A percentile compares a stretch with the other conserved stretches of the same genome.
Evolutionary conservation across 2,113 vertebrate species (phyloP).

Genomic region (Ovis canadensis): DNA sequence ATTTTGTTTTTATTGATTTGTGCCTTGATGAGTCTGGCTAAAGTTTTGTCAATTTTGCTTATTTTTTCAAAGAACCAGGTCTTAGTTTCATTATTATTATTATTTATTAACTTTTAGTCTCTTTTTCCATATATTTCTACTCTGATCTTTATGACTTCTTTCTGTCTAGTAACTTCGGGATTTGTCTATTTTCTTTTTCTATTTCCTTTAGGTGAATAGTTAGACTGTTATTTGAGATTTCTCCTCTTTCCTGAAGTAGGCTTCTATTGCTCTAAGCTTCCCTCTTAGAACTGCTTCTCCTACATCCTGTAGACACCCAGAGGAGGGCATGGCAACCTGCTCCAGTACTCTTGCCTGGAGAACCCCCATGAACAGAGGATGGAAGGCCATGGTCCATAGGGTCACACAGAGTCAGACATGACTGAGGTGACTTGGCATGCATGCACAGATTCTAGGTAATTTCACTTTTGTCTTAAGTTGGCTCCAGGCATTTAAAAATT

Average conservation of each 20-base stretch:
- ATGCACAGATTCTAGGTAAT: not conserved
- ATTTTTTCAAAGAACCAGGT: not conserved
- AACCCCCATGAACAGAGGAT: not conserved
- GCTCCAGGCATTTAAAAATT: not conserved
- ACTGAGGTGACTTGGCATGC: too few relatives aligned
- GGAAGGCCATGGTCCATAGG: not conserved
- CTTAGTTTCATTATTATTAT: not conserved
- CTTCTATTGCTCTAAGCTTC: not conserved
- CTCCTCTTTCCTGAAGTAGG: not conserved
- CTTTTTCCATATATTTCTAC: not conserved
- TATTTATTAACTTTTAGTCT: not conserved
- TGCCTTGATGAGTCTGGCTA: not conserved
- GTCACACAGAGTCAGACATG: not conserved
- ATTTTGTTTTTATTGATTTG: too few relatives aligned
- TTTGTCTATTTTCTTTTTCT: not conserved
- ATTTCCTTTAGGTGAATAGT: not conserved
- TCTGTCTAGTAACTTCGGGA: not conserved
- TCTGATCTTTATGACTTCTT: too few relatives aligned
- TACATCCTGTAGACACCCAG: not conserved
- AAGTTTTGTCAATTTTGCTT: not conserved
- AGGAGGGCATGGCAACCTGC: not conserved
- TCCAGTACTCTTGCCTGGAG: not conserved
- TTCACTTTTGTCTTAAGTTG: not conserved
- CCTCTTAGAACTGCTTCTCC: not conserved
- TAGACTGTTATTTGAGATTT: not conserved